Evolutionary conservation across 2,888 invertebrate genomes (phyloP), one percentile per base, ranked within the genome.

Genomic region (Leptinotarsa peninsularis): DNA sequence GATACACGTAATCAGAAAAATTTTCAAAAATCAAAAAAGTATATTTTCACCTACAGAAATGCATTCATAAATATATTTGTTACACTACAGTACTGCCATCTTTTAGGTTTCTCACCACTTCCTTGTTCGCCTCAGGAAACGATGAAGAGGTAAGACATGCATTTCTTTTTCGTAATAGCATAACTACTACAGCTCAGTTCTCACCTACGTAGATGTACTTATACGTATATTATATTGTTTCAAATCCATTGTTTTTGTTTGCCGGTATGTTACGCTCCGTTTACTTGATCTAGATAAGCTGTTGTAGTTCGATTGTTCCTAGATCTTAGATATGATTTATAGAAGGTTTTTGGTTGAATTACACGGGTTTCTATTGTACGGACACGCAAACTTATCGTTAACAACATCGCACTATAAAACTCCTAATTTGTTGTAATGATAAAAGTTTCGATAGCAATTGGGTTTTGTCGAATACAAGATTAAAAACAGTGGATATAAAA

Each of bases 341-440:
- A 73, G 68, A 75, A 73, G 77, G 75, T 77, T 75, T 77, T 75
- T 73, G 60, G 67, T 77, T 75, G 66, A 69, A 75, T 49, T 77
- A 75, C 75, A 77, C 66, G 67, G 68, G 60, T 72, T 75, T 68
- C 73, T 58, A 21, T 58, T 58, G 14, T 58, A 73, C 66, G 72
- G 68, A 77, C 77, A 77, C 77, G 77, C 77, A 69, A 77, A 60
- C 23, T 72, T 69, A 76, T 76, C 76, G 58, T 73, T 77, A 60
- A 52, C 72, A 73, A 74, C 67, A 60, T 76, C 33, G 67, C 49
- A 72, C 58, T 63, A 73, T 18, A 56, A 74, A 58, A 58, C 23
- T 58, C 15, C 58, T 14, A 58, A 58, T 58, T 58, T 58, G 58
- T 58, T 58, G 4, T 23, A 58, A 58, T 58, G 13, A 23, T 58